These are phyloP conservation scores for Cladorhizidae sp. DNA, from an alignment of 37 sponge, comb jelly and placozoan species.

Conservation along the genomic window DNA sequence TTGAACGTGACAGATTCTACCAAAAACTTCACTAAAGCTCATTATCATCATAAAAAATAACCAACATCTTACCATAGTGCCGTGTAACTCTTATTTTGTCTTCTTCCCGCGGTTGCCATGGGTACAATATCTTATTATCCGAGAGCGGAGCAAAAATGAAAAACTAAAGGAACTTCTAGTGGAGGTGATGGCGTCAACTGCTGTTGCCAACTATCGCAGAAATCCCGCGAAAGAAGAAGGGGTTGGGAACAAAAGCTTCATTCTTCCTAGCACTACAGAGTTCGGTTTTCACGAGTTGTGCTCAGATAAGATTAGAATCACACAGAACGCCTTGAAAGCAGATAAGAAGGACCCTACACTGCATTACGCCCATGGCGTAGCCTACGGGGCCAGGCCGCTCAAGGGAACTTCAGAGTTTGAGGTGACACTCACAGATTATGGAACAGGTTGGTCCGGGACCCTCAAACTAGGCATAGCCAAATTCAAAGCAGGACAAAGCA, in stretches of 20 bases:
- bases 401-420: slow-evolving; percentile 79
- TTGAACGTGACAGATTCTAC: slow-evolving; percentile 73
- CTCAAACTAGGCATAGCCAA: slow-evolving; percentile 83
- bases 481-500: not conserved
- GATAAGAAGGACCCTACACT: slow-evolving; percentile 63
- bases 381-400: slow-evolving; percentile 56
- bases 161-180: not conserved
- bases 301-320: slow-evolving; percentile 43
- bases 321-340: slow-evolving; percentile 47
- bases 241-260: slow-evolving; percentile 18
- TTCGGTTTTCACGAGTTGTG: slow-evolving; percentile 52
- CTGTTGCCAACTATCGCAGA: not conserved
- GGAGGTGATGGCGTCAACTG: not conserved
- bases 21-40: not conserved
- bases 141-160: not conserved
- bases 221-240: not conserved
- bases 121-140: not conserved
- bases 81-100: not conserved
- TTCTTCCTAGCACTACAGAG: slow-evolving; percentile 37
- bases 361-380: slow-evolving; percentile 79
- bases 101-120: not conserved
- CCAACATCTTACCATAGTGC: not conserved
- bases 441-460: slow-evolving; percentile 86
- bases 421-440: slow-evolving; percentile 61
- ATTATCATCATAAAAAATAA: not conserved